These are phyloP conservation scores for Athalia circularis DNA, from an alignment of 2,888 invertebrate species.

Conservation along the genomic window DNA sequence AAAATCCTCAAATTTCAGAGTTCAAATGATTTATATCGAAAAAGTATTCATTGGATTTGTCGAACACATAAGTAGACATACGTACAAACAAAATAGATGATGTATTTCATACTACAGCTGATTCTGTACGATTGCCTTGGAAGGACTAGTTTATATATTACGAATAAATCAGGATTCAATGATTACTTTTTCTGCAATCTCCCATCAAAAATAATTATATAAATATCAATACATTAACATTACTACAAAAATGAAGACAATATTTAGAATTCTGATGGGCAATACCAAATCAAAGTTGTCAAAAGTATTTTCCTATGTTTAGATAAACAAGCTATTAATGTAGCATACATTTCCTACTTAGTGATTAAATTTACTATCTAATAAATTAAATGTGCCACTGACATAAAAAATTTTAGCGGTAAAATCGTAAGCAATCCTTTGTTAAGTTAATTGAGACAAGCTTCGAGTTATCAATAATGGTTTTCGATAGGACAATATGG, in stretches of 20 bases:
- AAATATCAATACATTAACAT: too few relatives aligned
- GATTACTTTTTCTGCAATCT: constrained; percentile 23
- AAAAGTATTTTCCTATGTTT: too few relatives aligned
- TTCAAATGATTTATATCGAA: not conserved
- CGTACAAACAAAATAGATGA: not conserved
- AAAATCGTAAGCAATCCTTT: not conserved
- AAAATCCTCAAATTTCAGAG: not conserved
- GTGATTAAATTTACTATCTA: not conserved
- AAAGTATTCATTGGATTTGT: constrained; percentile 15
- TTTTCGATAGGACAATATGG: not conserved
- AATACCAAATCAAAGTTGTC: too few relatives aligned
- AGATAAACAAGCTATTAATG: too few relatives aligned
- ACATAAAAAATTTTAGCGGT: not conserved
- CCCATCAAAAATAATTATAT: too few relatives aligned
- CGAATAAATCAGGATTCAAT: constrained; percentile 19
- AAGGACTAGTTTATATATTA: not conserved
- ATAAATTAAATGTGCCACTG: not conserved
- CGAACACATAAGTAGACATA: not conserved
- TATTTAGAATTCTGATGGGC: too few relatives aligned
- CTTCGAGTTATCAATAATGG: constrained; percentile 26
- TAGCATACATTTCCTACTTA: too few relatives aligned
- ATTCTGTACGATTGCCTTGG: constrained; percentile 4
- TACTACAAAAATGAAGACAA: too few relatives aligned
- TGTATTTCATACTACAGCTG: constrained; percentile 1
- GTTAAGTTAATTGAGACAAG: constrained; percentile 1